A percentile compares a stretch with the other conserved stretches of the same genome.
phyloP scores from a whole-genome alignment of 2,888 invertebrate genomes.

The Elysia crispata region DNA sequence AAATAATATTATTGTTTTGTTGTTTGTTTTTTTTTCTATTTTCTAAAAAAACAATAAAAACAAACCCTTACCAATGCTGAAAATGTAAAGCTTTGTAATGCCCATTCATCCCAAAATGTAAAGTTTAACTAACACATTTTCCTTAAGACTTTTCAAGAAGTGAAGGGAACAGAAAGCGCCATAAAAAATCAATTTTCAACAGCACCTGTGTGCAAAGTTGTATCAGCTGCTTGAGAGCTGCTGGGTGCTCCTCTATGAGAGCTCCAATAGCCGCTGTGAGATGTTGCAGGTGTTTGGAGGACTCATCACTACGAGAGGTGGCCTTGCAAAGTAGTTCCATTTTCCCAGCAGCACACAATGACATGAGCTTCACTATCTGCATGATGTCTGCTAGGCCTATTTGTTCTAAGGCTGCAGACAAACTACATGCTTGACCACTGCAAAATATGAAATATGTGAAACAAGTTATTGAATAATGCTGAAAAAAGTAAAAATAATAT shows the following conservation, averaged over 20 bases:
- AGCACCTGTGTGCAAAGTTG: conserved; percentile 81
- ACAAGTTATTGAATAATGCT: no score
- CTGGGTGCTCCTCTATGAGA: conserved; percentile 80
- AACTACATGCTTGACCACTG: conserved; percentile 78
- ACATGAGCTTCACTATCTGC: conserved; percentile 82
- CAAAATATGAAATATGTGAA: neutral
- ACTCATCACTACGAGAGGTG: conserved; percentile 37
- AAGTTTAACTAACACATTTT: no score
- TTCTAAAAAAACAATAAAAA: no score
- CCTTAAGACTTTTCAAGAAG: no score
- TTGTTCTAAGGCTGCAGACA: conserved; percentile 78
- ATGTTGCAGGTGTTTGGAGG: conserved; percentile 60
- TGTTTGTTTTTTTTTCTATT: no score
- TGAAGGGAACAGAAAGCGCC: no score
- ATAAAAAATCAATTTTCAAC: neutral
- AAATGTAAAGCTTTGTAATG: no score
- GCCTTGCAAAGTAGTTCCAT: conserved; percentile 72
- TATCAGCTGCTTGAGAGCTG: conserved; percentile 81
- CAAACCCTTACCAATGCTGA: no score
- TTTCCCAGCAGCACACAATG: conserved; percentile 81
- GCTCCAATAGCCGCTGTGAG: conserved; percentile 79
- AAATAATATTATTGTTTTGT: no score
- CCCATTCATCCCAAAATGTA: no score
- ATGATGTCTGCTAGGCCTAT: conserved; percentile 81
- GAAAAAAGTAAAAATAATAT: no score